A percentile compares a stretch with the other conserved stretches of the same genome.
phyloP scores from a whole-genome alignment of 2,888 invertebrate species.

The Lymantria monacha region DNA sequence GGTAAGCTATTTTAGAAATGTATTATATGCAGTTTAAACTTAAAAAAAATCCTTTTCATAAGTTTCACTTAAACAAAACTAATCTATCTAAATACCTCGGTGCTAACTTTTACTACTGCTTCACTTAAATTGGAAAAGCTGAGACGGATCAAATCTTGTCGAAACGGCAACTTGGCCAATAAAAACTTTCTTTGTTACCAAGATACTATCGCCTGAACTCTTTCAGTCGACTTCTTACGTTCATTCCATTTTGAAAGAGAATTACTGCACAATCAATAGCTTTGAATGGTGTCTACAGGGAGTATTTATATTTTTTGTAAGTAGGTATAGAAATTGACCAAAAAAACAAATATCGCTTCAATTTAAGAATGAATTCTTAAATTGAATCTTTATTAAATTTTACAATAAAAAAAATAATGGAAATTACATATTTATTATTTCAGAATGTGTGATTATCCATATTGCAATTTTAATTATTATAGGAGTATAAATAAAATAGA shows the following conservation, averaged over 20 bases:
- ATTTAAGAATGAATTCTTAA: no score
- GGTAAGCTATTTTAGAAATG: no score
- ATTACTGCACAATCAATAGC: slow-evolving; percentile 35
- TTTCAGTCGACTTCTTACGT: slow-evolving; percentile 51
- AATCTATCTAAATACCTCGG: slow-evolving; percentile 36
- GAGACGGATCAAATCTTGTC: slow-evolving; percentile 60
- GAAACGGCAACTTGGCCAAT: slow-evolving; percentile 65
- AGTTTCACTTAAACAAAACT: slow-evolving; percentile 24
- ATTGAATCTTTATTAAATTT: no score
- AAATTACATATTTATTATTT: no score
- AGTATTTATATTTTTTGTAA: slow-evolving; percentile 4
- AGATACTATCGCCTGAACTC: slow-evolving; percentile 71
- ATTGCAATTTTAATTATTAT: no score
- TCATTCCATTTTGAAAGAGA: slow-evolving; percentile 46
- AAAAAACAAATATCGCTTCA: no score
- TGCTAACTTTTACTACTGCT: slow-evolving; percentile 57
- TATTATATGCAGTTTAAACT: no score
- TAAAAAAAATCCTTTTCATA: neutral
- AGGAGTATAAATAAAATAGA: no score
- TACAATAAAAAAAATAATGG: no score
- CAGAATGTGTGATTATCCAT: no score
- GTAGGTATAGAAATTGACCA: no score
- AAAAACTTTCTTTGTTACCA: slow-evolving; percentile 80
- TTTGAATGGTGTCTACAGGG: slow-evolving; percentile 32
- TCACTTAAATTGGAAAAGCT: slow-evolving; percentile 74